A percentile compares a stretch with the other conserved stretches of the same genome.
Evolutionary conservation across 2,113 vertebrate species (phyloP).

Genomic region (Maccullochella peelii): DNA sequence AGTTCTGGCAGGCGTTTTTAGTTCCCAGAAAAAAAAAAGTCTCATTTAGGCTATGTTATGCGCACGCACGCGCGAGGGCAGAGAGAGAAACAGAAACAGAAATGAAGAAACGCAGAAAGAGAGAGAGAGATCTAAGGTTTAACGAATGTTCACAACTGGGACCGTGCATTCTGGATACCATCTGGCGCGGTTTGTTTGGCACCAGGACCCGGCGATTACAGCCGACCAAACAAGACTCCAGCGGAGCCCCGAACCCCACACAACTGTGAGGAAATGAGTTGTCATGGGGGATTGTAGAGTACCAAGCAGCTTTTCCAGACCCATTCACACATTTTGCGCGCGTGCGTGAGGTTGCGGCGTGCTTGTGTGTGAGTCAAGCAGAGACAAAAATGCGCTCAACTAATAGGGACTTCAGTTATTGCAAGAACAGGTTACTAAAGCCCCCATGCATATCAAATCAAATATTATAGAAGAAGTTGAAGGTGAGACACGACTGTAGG

Average conservation of each 20-base stretch:
- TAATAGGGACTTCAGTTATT: background rate
- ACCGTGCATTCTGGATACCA: constrained; percentile 88
- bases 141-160: constrained; percentile 84
- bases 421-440: constrained; percentile 5
- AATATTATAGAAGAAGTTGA: background rate
- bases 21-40: constrained; percentile 1
- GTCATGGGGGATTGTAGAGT: constrained; percentile 60
- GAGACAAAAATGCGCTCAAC: background rate
- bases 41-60: no score
- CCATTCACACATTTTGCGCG: constrained; percentile 34
- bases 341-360: background rate
- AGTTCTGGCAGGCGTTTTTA: background rate
- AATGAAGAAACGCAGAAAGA: background rate
- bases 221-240: constrained; percentile 68
- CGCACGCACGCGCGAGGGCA: constrained; percentile 19
- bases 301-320: constrained; percentile 47
- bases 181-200: constrained; percentile 90
- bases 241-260: constrained; percentile 52
- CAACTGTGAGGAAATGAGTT: constrained; percentile 70
- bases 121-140: constrained; percentile 72
- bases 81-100: background rate
- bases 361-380: constrained; percentile 3
- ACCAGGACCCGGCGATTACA: constrained; percentile 88
- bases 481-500: background rate
- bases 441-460: constrained; percentile 21